Conservation (phyloP, 2,888 invertebrate genomes). For the Epirrhoe tristata region DNA sequence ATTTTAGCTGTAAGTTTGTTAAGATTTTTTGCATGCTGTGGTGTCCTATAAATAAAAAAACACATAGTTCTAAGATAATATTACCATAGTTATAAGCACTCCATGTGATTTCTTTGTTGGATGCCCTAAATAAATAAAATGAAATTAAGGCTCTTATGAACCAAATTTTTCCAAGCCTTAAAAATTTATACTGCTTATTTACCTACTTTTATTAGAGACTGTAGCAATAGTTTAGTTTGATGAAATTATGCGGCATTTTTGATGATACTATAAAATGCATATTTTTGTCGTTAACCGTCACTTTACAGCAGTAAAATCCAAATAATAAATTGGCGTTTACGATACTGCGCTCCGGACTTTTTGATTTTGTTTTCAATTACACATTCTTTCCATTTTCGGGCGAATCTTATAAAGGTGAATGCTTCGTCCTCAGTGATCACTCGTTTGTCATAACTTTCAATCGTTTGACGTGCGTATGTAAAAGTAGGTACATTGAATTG, state of each 20-base stretch:
- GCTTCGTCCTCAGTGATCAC: slow-evolving; percentile 42
- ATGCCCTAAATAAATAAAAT: too few species aligned
- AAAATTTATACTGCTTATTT: background rate
- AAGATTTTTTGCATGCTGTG: too few species aligned
- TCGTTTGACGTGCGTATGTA: slow-evolving; percentile 46
- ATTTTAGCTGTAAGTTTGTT: too few species aligned
- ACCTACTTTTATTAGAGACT: background rate
- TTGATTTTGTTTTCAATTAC: slow-evolving; percentile 41
- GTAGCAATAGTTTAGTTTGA: background rate
- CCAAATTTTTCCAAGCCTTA: background rate
- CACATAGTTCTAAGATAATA: too few species aligned
- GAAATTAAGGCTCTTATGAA: background rate
- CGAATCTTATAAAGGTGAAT: slow-evolving; percentile 43
- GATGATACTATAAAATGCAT: slow-evolving; percentile 4
- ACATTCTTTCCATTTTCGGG: slow-evolving; percentile 36
- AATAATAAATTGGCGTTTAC: background rate
- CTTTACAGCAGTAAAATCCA: background rate
- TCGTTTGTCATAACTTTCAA: slow-evolving; percentile 52
- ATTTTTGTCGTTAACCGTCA: background rate
- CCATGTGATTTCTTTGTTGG: too few species aligned
- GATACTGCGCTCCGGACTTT: background rate
- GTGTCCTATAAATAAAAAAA: too few species aligned
- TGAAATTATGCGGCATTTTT: slow-evolving; percentile 2
- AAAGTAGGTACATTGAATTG: slow-evolving; percentile 41
- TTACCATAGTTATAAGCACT: too few species aligned